Base-by-base conservation (phyloP, 2,888 invertebrate species). In the Oscheius sp. region DNA sequence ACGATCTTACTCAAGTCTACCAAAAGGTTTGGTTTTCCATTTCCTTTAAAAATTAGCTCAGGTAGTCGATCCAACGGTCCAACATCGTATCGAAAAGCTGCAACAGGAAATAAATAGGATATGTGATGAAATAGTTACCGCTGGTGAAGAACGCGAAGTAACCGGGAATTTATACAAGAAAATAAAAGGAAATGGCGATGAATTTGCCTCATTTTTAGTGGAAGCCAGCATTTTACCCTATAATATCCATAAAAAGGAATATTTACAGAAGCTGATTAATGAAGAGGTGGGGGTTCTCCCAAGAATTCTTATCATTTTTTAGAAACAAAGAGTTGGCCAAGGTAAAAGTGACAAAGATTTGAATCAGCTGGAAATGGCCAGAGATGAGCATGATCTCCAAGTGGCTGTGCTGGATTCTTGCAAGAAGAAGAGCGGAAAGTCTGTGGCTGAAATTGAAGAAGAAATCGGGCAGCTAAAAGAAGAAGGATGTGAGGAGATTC, bases 1-100 rank as follows among this genome's bases (percentile, higher is more conserved):
- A 18, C 6, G 21, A 43, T 21, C 21, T 41, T 1, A n/a, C 29
- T 18, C 43, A 2, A 5, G 18, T 35, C 12, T 41, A 7, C 43
- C 43, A 61, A 41, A 41, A 61, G 41, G 61, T 13, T 18, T 41
- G 41, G 5, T 2, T 23, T 49, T 35, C 9, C 35, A 3, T 35
- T 3, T 35, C 9, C 9, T 35, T 35, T 35, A 35, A 35, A 35
- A 35, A 35, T 35, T 3, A 9, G 35, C 9, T 35, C 18, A 61
- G 61, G 61, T 61, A 5, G 45, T 25, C 43, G 61, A 61, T 43
- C 5, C 61, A 6, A 61, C 45, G 12, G 45, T 61, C 7, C 61
- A 61, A 12, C 13, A 35, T 21, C 41, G 25, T 3, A 61, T 61
- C 6, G 43, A n/a, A 41, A n/a, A 43, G 29, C 18, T 58, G 58